Evolutionary conservation across 2,113 vertebrate species (phyloP).

Genomic region (Xenopus tropicalis): UCB_Xtro_10.0 CM004447.2:123603501-123604000

Average conservation of each 20-base stretch:
- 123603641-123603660: slow-evolving; percentile 28
- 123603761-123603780: slow-evolving; percentile 35
- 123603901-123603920: too few relatives aligned
- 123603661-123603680: slow-evolving; percentile 39
- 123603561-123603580: slow-evolving; percentile 24
- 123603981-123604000: too few relatives aligned
- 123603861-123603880: too few relatives aligned
- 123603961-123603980: too few relatives aligned
- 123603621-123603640: slow-evolving; percentile 28
- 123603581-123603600: slow-evolving; percentile 37
- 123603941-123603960: too few relatives aligned
- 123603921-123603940: too few relatives aligned
- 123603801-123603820: slow-evolving; percentile 3
- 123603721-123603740: slow-evolving; percentile 36
- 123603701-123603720: slow-evolving; percentile 33
- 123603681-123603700: slow-evolving; percentile 34
- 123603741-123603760: slow-evolving; percentile 39
- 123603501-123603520: slow-evolving; percentile 31
- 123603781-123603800: slow-evolving; percentile 16
- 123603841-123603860: too few relatives aligned
- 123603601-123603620: slow-evolving; percentile 29
- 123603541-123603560: slow-evolving; percentile 12
- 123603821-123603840: too few relatives aligned
- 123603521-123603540: slow-evolving; percentile 27
- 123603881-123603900: too few relatives aligned